Conservation (phyloP, 2,888 invertebrate genomes). For the Scaptomyza cyrtandrae region DNA sequence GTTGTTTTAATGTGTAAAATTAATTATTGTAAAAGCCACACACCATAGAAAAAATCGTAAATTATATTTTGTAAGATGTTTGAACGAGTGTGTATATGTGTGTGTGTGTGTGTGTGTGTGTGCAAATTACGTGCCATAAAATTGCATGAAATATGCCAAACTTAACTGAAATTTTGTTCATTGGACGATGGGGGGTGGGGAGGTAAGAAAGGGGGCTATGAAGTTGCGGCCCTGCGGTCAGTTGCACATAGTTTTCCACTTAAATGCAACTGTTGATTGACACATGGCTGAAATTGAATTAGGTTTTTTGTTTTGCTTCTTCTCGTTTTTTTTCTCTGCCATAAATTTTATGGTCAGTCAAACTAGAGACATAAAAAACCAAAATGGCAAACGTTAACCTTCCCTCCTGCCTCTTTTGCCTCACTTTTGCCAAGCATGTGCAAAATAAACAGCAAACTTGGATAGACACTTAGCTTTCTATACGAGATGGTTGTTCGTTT, state of each 20-base stretch:
- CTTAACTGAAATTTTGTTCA: conserved; percentile 25
- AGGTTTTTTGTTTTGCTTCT: conserved; percentile 26
- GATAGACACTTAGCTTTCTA: conserved; percentile 8
- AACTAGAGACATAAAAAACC: conserved; percentile 52
- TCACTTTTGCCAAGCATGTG: background rate
- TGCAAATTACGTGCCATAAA: conserved; percentile 17
- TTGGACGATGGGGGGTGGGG: background rate
- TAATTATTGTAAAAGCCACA: conserved; percentile 25
- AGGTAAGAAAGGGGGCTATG: background rate
- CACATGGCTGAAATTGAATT: conserved; percentile 73
- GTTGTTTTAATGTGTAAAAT: conserved; percentile 29
- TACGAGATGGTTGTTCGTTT: background rate
- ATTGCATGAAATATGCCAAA: conserved; percentile 34
- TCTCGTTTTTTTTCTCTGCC: conserved; percentile 31
- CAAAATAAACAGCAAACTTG: conserved; percentile 30
- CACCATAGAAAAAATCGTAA: background rate
- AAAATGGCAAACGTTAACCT: conserved; percentile 38
- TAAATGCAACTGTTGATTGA: conserved; percentile 75
- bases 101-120: background rate
- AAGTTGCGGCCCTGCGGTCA: conserved; percentile 15
- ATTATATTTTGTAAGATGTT: background rate
- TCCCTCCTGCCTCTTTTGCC: background rate
- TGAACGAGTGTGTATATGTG: background rate
- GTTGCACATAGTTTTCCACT: conserved; percentile 71
- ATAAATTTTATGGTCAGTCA: conserved; percentile 57